Conservation (phyloP, 2,888 invertebrate genomes). For the Ectemnius cavifrons region DNA sequence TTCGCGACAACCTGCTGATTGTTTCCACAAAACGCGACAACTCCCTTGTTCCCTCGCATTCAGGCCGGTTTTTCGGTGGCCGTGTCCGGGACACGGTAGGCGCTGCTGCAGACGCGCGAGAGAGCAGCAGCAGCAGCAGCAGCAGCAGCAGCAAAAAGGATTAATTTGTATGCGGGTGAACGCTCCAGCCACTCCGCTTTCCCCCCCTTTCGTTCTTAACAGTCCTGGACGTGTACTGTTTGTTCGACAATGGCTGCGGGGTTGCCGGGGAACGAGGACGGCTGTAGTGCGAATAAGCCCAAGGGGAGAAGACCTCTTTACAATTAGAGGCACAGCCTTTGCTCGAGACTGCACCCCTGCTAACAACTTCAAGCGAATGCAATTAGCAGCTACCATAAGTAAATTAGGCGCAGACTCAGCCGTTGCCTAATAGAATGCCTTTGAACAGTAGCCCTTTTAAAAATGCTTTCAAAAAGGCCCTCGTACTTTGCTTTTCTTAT, state of each 20-base stretch:
- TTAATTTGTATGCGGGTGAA: conserved; percentile 66
- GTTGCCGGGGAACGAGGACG: conserved; percentile 27
- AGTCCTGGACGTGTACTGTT: conserved; percentile 44
- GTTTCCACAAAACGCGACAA: conserved; percentile 76
- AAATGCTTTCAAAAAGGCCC: neutral
- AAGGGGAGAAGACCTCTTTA: conserved; percentile 14
- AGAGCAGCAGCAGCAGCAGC: conserved; percentile 23
- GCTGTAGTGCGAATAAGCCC: conserved; percentile 11
- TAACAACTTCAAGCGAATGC: conserved; percentile 1
- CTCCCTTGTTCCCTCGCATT: conserved; percentile 49
- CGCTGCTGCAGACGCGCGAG: conserved; percentile 47
- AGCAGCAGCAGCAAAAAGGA: conserved; percentile 54
- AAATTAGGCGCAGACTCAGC: too few species aligned
- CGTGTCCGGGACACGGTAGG: conserved; percentile 49
- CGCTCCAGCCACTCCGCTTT: conserved; percentile 47
- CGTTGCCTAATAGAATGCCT: too few species aligned
- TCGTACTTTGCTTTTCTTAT: too few species aligned
- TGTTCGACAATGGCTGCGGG: conserved; percentile 49
- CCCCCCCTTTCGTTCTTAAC: conserved; percentile 31
- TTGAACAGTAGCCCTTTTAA: neutral
- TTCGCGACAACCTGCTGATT: conserved; percentile 72
- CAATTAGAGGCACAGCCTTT: neutral
- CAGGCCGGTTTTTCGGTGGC: conserved; percentile 33
- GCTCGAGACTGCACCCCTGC: neutral
- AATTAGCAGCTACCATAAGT: too few species aligned